A percentile compares a stretch with the other conserved stretches of the same genome.
Evolutionary conservation across 2,888 invertebrate genomes (phyloP).

Genomic region (Drosophila neonasuta): DNA sequence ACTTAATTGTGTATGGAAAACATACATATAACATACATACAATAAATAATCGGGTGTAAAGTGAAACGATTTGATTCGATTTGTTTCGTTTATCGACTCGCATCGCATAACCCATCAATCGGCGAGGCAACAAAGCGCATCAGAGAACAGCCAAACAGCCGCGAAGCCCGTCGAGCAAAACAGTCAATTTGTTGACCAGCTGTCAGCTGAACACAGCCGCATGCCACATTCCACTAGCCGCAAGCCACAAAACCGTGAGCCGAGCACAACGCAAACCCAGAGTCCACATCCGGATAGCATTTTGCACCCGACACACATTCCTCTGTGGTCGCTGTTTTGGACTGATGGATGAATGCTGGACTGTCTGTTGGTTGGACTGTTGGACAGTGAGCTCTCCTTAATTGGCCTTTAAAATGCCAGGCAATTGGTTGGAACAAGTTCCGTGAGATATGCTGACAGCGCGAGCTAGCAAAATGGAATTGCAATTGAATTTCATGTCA

Average conservation of each 20-base stretch:
- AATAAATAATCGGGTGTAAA: conserved; percentile 1
- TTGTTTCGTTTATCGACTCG: neutral
- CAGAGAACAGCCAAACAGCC: neutral
- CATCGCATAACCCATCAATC: neutral
- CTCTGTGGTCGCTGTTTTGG: neutral
- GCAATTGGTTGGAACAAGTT: conserved; percentile 3
- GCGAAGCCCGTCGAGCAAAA: too few relatives aligned
- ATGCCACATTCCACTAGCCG: conserved; percentile 4
- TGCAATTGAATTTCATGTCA: conserved; percentile 21
- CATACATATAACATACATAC: neutral
- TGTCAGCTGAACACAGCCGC: neutral
- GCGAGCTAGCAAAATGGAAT: conserved; percentile 6
- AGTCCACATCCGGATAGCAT: conserved; percentile 8
- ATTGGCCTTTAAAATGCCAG: conserved; percentile 39
- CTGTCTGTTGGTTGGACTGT: neutral
- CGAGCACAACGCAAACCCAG: neutral
- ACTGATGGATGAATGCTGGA: conserved; percentile 1
- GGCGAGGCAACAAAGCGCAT: conserved; percentile 5
- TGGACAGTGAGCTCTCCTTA: conserved; percentile 8
- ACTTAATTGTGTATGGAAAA: conserved; percentile 10
- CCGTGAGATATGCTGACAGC: neutral
- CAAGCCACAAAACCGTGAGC: neutral
- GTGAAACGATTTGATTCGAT: neutral
- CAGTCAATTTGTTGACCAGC: conserved; percentile 24
- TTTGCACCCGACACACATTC: conserved; percentile 14